A percentile compares a stretch with the other conserved stretches of the same genome.
These are phyloP conservation scores for Boulengerochromis microlepis DNA, from an alignment of 2,113 vertebrate genomes.

Conservation along the genomic window DNA sequence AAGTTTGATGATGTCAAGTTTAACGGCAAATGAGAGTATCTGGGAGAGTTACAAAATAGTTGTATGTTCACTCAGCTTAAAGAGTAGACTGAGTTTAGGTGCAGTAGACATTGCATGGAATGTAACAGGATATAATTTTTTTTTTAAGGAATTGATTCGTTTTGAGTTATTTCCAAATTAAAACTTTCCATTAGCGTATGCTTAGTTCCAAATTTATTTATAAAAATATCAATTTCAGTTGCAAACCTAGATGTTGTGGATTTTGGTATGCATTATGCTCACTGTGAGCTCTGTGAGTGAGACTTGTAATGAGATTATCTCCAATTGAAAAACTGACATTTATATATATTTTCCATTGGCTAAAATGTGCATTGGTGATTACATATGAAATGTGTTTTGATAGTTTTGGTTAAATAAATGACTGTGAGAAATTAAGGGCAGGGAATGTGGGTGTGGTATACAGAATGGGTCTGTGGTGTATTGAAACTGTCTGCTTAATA, in stretches of 20 bases:
- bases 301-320: not conserved
- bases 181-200: not conserved
- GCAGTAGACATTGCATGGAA: not conserved
- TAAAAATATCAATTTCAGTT: not conserved
- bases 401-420: not conserved
- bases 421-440: too few species aligned
- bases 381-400: not conserved
- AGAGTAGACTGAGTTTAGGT: not conserved
- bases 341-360: not conserved
- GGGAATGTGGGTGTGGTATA: not conserved
- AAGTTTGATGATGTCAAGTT: conserved; percentile 54
- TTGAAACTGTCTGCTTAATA: not conserved
- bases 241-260: fast-evolving
- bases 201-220: not conserved
- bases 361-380: not conserved
- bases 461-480: not conserved
- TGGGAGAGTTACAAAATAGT: not conserved
- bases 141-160: not conserved
- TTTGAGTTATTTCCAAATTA: not conserved
- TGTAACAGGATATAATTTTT: fast-evolving
- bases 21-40: conserved; percentile 4
- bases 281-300: not conserved
- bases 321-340: not conserved
- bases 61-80: not conserved
- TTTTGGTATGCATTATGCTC: not conserved